Evolutionary conservation across 2,888 invertebrate species (phyloP), one percentile per base, ranked within the genome.

Genomic region (Sicus ferrugineus): DNA sequence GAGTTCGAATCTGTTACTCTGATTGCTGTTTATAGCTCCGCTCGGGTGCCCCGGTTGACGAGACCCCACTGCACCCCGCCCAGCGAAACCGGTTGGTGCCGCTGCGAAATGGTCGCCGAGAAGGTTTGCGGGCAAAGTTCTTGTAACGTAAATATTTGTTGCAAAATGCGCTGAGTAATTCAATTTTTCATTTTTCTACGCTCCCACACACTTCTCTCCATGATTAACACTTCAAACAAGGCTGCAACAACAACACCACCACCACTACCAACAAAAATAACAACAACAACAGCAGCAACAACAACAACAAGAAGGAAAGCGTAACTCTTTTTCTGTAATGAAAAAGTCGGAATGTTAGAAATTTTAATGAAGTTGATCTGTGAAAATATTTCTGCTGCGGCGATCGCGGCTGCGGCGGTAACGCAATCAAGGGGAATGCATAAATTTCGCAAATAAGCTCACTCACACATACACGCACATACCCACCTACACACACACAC

Each of bases 361-460:
- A 54, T 54, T 52, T 54, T 65, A 64, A 54, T 65, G 38, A 52
- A 65, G 52, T 65, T 52, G 65, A 65, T 65, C 54, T 54, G 54
- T 11, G n/a, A 21, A 67, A 67, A 48, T 67, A 19, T 59, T 48
- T 46, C 31, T 67, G 31, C 65, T 21, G 6, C 59, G 28, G n/a
- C 28, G 63, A 5, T 19, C n/a, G 23, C 16, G 65, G 38, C 19
- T 64, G 52, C 23, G 50, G 64, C 52, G 21, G 46, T 42, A 42
- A 28, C 28, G 58, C 56, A 54, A 56, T 66, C 66, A 56, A 66
- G 66, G 3, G 38, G 56, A 56, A 66, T 56, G 56, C 11, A 66
- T 56, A 66, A 66, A 56, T 66, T 66, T 26, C 30, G 11, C 56
- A 46, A 56, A 46, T 42, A 54, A 26, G 28, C 54, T 11, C 28